Conservation (phyloP, 1,140 invertebrate species). For the Diabrotica virgifera region DNA sequence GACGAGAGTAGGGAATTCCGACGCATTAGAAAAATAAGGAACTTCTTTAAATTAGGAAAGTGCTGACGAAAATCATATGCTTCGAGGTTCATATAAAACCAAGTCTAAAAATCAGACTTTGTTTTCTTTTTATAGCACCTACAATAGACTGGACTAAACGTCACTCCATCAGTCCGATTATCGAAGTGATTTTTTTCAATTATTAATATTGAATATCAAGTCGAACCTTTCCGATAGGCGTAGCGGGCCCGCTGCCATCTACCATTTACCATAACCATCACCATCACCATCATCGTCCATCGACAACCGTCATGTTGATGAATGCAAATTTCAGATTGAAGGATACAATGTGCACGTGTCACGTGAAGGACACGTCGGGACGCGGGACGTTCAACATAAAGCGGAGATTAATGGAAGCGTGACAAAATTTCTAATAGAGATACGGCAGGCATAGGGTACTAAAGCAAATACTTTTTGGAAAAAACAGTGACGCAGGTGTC, state of each 20-base stretch:
- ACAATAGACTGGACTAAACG: too few relatives aligned
- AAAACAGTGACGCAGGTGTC: too few relatives aligned
- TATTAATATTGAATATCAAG: not conserved
- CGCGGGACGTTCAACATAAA: conserved; percentile 34
- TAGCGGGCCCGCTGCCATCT: not conserved
- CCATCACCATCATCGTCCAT: not conserved
- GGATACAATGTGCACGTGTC: conserved; percentile 29
- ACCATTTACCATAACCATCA: too few relatives aligned
- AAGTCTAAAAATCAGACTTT: too few relatives aligned
- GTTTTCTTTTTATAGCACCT: too few relatives aligned
- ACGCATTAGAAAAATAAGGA: too few relatives aligned
- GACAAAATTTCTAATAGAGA: conserved; percentile 36
- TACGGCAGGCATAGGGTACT: conserved; percentile 27
- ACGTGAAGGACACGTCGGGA: conserved; percentile 14
- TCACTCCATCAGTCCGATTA: not conserved
- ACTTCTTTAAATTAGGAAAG: too few relatives aligned
- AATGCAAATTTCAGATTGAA: conserved; percentile 20
- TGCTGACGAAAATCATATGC: too few relatives aligned
- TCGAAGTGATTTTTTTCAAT: not conserved
- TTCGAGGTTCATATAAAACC: too few relatives aligned
- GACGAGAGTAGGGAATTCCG: too few relatives aligned
- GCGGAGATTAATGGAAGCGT: conserved; percentile 38
- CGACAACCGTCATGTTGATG: conserved; percentile 7
- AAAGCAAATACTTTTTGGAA: not conserved
- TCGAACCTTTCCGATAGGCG: not conserved